These are phyloP conservation scores for Cuculus canorus DNA, from an alignment of 2,797 vertebrate genomes.

Conservation along the genomic window DNA sequence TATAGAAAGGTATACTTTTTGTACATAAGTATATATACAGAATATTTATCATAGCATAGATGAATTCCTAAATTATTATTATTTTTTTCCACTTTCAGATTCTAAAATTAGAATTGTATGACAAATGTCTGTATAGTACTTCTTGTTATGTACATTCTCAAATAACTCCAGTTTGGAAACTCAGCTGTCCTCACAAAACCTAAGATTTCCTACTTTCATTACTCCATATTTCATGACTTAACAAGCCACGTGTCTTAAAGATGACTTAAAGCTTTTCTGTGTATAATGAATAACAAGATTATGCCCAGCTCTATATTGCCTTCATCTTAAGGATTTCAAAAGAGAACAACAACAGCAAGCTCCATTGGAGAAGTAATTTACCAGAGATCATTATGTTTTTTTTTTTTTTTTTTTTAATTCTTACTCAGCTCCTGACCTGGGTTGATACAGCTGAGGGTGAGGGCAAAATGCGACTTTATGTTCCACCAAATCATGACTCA, in stretches of 20 bases:
- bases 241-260: not conserved
- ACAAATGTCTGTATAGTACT: not conserved
- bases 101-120: not conserved
- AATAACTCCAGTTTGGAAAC: not conserved
- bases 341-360: not conserved
- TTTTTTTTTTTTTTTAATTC: not conserved
- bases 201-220: not conserved
- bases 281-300: not conserved
- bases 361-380: not conserved
- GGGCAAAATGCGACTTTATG: not conserved
- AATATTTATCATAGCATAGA: not conserved
- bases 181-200: not conserved
- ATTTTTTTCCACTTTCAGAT: not conserved
- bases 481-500: not conserved
- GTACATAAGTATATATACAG: not conserved
- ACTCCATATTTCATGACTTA: not conserved
- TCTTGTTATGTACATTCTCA: not conserved
- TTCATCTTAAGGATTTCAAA: not conserved
- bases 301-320: not conserved
- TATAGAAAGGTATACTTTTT: not conserved
- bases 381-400: not conserved
- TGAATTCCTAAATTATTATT: not conserved
- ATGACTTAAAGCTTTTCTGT: not conserved
- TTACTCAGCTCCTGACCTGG: not conserved
- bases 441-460: not conserved